These are phyloP conservation scores for Catharus minimus DNA, from an alignment of 2,113 vertebrate species.

Conservation along the genomic window DNA sequence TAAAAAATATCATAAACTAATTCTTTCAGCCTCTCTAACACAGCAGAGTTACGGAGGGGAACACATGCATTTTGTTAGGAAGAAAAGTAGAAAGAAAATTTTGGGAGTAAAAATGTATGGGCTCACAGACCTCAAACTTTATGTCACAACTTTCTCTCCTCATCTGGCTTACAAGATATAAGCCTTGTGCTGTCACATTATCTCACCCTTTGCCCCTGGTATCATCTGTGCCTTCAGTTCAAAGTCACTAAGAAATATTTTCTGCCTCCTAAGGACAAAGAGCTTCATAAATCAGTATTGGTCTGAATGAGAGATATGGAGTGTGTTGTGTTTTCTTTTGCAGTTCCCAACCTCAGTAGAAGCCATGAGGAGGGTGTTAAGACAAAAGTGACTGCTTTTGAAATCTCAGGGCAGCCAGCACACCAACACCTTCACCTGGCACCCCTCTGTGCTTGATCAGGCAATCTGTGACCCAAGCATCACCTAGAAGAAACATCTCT, in stretches of 20 bases:
- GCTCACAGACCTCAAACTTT: neutral
- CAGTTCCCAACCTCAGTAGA: neutral
- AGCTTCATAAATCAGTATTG: neutral
- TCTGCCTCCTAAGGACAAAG: neutral
- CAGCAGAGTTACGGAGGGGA: neutral
- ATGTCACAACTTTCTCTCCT: neutral
- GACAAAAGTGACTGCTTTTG: neutral
- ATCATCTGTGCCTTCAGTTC: neutral
- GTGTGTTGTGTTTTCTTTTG: neutral
- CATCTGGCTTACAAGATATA: neutral
- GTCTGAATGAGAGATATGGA: neutral
- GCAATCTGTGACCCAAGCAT: neutral
- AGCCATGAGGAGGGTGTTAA: neutral
- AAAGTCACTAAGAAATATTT: neutral
- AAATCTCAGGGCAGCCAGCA: neutral
- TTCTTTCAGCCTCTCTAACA: neutral
- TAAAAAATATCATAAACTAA: neutral
- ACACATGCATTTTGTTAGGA: neutral
- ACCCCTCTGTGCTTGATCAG: accelerated
- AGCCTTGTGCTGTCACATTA: neutral
- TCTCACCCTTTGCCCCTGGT: neutral
- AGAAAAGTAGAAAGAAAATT: neutral
- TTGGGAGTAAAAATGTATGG: neutral
- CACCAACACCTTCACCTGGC: neutral
- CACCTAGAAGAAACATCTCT: neutral